Evolutionary conservation across 2,797 vertebrate species (phyloP).

Genomic region (Sebastolobus alascanus): DNA sequence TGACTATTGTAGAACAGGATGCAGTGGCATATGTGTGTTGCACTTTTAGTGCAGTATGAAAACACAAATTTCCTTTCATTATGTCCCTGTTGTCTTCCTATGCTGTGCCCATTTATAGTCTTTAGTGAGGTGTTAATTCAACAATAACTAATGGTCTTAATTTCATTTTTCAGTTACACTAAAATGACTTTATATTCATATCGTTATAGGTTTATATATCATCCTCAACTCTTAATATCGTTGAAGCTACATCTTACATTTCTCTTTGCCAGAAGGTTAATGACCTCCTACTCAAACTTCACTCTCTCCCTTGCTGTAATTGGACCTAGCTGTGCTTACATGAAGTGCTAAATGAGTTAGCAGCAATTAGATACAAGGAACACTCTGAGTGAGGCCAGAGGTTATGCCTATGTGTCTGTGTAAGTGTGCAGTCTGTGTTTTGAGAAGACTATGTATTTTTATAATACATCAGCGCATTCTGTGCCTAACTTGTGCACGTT

Average conservation of each 20-base stretch:
- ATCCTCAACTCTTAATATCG: slow-evolving; percentile 22
- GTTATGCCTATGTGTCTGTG: slow-evolving; percentile 35
- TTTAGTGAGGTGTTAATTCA: background rate
- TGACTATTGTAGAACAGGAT: background rate
- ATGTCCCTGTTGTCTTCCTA: background rate
- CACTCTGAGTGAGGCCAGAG: slow-evolving; percentile 60
- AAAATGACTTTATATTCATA: background rate
- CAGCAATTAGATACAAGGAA: slow-evolving; percentile 71
- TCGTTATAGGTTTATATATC: background rate
- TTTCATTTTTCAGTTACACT: background rate
- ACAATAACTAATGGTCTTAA: background rate
- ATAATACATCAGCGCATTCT: slow-evolving; percentile 10
- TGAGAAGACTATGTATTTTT: background rate
- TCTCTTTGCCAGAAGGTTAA: slow-evolving; percentile 68
- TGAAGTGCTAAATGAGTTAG: slow-evolving; percentile 80
- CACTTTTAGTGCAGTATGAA: background rate
- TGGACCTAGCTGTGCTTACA: slow-evolving; percentile 80
- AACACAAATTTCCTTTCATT: background rate
- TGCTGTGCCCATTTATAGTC: background rate
- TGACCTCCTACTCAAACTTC: slow-evolving; percentile 66
- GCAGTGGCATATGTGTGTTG: background rate
- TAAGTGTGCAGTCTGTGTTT: background rate
- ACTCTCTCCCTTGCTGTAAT: slow-evolving; percentile 66
- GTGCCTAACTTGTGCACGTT: background rate
- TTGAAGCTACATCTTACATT: slow-evolving; percentile 49